Conservation (phyloP, 2,888 invertebrate species). For the Chymomyza procnemis region DNA sequence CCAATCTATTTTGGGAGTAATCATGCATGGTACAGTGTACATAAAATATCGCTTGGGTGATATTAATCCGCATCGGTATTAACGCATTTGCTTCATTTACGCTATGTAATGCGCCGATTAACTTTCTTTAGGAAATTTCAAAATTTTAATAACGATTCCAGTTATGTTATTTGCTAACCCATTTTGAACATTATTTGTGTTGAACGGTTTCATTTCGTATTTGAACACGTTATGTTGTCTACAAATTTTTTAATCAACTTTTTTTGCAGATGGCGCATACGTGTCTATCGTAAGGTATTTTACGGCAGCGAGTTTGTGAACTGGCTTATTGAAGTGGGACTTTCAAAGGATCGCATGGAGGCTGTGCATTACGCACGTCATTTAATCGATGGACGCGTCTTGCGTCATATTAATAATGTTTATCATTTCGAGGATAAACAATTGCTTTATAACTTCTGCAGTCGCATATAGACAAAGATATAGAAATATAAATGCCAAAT, state of each 20-base stretch:
- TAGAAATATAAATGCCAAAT: conserved; percentile 54
- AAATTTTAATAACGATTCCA: not conserved
- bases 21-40: not conserved
- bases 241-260: not conserved
- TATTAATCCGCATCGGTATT: not conserved
- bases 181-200: not conserved
- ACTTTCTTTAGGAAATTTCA: not conserved
- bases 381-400: conserved; percentile 89
- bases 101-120: not conserved
- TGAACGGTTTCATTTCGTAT: not conserved
- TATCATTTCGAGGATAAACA: conserved; percentile 92
- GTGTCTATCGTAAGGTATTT: conserved; percentile 88
- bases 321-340: conserved; percentile 90
- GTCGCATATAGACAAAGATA: conserved; percentile 67
- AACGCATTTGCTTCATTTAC: not conserved
- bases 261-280: conserved; percentile 86
- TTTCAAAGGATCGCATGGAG: conserved; percentile 88
- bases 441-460: conserved; percentile 87
- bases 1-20: not conserved
- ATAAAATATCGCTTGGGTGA: not conserved
- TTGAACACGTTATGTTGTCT: not conserved
- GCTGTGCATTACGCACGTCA: conserved; percentile 90
- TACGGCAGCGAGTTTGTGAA: conserved; percentile 90
- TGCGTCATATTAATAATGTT: conserved; percentile 89
- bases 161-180: not conserved